A percentile compares a stretch with the other conserved stretches of the same genome.
These are phyloP conservation scores for Agonopterix subpropinquella DNA, from an alignment of 2,888 invertebrate species.

Conservation along the genomic window DNA sequence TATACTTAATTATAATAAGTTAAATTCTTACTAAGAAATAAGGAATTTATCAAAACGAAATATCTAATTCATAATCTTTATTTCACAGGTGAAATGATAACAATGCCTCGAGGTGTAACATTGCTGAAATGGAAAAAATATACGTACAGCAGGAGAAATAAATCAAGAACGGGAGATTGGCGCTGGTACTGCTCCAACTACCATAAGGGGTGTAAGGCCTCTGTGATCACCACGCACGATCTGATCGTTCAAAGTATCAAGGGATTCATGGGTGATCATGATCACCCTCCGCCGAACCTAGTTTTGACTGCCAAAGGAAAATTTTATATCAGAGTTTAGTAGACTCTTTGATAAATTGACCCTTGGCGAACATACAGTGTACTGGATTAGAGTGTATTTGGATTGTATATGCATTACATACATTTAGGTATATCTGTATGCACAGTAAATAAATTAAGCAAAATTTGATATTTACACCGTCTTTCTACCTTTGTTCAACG, in stretches of 20 bases:
- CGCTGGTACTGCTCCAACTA: slow-evolving; percentile 28
- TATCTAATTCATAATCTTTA: not conserved
- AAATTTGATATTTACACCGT: too few relatives aligned
- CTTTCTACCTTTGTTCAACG: too few relatives aligned
- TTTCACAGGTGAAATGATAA: slow-evolving; percentile 1
- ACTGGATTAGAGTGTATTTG: too few relatives aligned
- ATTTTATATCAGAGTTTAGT: not conserved
- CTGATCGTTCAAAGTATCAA: slow-evolving; percentile 1
- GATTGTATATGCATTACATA: too few relatives aligned
- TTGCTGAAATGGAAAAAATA: slow-evolving; percentile 10
- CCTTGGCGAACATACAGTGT: too few relatives aligned
- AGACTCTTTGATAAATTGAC: too few relatives aligned
- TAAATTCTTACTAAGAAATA: too few relatives aligned
- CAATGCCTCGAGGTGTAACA: slow-evolving; percentile 2
- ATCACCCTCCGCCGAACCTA: not conserved
- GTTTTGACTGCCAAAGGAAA: not conserved
- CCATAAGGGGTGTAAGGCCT: slow-evolving; percentile 24
- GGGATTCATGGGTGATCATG: not conserved
- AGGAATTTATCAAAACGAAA: too few relatives aligned
- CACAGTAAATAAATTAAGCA: too few relatives aligned
- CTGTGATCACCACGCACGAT: slow-evolving; percentile 12
- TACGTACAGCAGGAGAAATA: slow-evolving; percentile 20
- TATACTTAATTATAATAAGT: too few relatives aligned
- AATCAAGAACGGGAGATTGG: slow-evolving; percentile 4
- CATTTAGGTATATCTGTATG: too few relatives aligned